These are phyloP conservation scores for Antigone vipio DNA, from an alignment of 2,113 vertebrate species.

Conservation along the genomic window DNA sequence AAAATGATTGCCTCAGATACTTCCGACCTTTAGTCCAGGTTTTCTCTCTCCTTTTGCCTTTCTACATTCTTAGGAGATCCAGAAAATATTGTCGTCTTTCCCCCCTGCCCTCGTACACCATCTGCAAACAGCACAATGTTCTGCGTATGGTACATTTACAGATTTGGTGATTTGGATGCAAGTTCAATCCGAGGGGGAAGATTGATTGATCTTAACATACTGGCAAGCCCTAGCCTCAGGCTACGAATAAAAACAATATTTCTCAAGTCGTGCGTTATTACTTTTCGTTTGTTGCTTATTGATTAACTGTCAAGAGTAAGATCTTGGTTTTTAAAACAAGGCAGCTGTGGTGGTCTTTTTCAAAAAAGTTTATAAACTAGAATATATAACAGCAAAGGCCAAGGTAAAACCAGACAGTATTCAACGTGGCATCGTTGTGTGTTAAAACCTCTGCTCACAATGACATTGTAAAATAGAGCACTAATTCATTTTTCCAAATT, in stretches of 20 bases:
- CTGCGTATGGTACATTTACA: constrained; percentile 1
- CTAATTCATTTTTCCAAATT: neutral
- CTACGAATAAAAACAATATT: constrained; percentile 65
- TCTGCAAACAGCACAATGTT: neutral
- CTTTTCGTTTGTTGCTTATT: constrained; percentile 72
- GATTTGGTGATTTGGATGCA: constrained; percentile 41
- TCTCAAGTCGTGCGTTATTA: constrained; percentile 69
- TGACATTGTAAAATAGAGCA: neutral
- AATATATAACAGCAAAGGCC: neutral
- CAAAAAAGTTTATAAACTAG: neutral
- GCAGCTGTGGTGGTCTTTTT: constrained; percentile 21
- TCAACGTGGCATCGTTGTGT: neutral
- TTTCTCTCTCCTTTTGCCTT: neutral
- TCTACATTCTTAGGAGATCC: neutral
- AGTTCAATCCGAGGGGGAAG: neutral
- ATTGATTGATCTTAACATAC: constrained; percentile 60
- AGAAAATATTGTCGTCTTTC: neutral
- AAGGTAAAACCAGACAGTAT: neutral
- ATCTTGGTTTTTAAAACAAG: constrained; percentile 59
- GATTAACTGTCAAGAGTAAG: constrained; percentile 72
- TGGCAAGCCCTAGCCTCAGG: constrained; percentile 50
- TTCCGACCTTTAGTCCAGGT: neutral
- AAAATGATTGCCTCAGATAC: fast-evolving
- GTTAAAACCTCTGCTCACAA: neutral
- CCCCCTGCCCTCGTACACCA: neutral